Evolutionary conservation across 2,888 invertebrate species (phyloP), one percentile per base, ranked within the genome.

Genomic region (Sphaerophoria rueppellii): DNA sequence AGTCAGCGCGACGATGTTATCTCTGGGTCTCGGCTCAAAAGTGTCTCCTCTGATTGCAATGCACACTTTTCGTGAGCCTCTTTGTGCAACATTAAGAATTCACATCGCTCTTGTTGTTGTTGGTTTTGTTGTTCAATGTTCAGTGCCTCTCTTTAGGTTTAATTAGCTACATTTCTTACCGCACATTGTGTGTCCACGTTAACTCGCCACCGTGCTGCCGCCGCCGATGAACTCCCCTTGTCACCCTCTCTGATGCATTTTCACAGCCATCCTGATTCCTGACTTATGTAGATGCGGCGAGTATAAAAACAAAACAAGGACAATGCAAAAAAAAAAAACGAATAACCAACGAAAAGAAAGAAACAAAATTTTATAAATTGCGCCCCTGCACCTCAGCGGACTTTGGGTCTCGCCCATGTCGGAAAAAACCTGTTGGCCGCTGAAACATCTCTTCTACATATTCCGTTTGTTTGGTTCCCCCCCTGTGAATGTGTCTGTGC

Each of bases 181-280:
- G 72, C 85, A 85, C 85, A 85, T 81, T 85, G 85, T 85, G 81
- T 85, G 85, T 85, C 76, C 76, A 76, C 76, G 76, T 74, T 76
- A 81, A 85, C 80, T 73, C 43, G 9, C 12, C 43, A 9, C 43
- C 24, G 24, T 24, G 24, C 12, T 5, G 11, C 12, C 11, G 4
- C 43, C 43, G 4, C 12, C 63, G 70, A 70, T 73, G 58, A 24
- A 2, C 43, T 43, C 12, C 9, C 43, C 43, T 43, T 5, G 11
- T 43, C 11, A 0, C 43, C 43, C 11, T 11, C 40, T 6, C 11
- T 57, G 69, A 70, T 73, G 58, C 73, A 76, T 77, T 73, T 48
- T 73, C 69, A 76, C 40, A 69, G 57, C 69, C 67, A 72, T 69
- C 72, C 67, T 63, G 75, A 72, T 67, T 69, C 72, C 67, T 63